These are phyloP conservation scores for Etheostoma spectabile DNA, from an alignment of 2,113 vertebrate genomes.

Conservation along the genomic window DNA sequence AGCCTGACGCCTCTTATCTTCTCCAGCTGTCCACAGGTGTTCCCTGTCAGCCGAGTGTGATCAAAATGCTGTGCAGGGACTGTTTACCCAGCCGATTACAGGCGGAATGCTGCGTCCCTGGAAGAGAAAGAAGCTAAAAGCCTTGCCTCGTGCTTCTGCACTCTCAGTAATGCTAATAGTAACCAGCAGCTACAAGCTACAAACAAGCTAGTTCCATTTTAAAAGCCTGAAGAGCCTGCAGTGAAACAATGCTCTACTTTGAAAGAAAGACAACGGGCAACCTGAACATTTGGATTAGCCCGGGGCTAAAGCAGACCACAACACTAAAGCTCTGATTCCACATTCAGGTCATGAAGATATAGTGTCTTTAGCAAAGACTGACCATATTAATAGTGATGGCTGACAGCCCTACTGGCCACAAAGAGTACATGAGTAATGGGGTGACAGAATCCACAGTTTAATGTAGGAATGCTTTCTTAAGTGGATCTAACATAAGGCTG, in stretches of 20 bases:
- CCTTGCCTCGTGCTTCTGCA: conserved; percentile 22
- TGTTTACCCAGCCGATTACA: conserved; percentile 73
- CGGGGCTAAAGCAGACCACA: too few relatives aligned
- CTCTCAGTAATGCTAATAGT: conserved; percentile 14
- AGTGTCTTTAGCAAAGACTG: too few relatives aligned
- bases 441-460: too few relatives aligned
- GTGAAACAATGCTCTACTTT: background rate
- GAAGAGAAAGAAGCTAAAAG: background rate
- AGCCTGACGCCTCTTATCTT: conserved; percentile 79
- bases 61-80: conserved; percentile 67
- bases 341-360: too few relatives aligned
- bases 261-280: background rate
- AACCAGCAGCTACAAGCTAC: conserved; percentile 12
- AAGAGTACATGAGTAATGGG: too few relatives aligned
- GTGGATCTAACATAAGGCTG: too few relatives aligned
- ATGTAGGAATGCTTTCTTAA: too few relatives aligned
- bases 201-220: conserved; percentile 18
- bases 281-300: background rate
- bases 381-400: too few relatives aligned
- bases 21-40: conserved; percentile 76
- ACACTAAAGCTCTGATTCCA: too few relatives aligned
- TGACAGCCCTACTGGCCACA: too few relatives aligned
- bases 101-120: conserved; percentile 31
- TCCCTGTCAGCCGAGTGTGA: conserved; percentile 70
- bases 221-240: background rate